These are phyloP conservation scores for Lepas anatifera DNA, from an alignment of 2,888 invertebrate genomes.

Conservation along the genomic window DNA sequence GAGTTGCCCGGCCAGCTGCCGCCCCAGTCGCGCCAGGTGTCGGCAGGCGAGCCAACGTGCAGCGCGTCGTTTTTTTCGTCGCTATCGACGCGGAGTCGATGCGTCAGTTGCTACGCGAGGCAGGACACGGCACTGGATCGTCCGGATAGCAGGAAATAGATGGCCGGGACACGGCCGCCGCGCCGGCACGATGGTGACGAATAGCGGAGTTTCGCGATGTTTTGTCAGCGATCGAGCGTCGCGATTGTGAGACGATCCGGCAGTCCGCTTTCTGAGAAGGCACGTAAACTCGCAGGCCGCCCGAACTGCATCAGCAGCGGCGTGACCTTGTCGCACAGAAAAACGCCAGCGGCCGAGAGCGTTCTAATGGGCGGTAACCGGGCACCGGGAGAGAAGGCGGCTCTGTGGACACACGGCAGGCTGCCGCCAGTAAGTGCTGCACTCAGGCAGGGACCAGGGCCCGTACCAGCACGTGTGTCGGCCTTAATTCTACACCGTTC, in stretches of 20 bases:
- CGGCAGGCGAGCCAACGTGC: neutral
- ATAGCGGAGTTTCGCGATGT: neutral
- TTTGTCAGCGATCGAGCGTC: neutral
- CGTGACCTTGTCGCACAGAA: neutral
- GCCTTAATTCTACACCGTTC: neutral
- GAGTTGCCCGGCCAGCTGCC: neutral
- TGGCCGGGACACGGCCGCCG: neutral
- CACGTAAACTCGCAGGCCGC: neutral
- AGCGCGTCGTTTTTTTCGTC: neutral
- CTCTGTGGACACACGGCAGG: neutral
- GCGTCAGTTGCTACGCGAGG: no score
- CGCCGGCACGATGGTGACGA: neutral
- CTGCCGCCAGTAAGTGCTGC: neutral
- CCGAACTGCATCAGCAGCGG: neutral
- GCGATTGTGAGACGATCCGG: no score
- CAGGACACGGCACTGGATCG: no score
- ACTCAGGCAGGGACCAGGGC: no score
- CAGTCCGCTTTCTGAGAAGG: neutral
- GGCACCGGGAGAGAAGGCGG: neutral
- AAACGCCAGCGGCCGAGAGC: neutral
- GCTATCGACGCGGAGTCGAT: neutral
- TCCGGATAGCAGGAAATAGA: neutral
- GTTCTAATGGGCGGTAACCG: conserved; percentile 2
- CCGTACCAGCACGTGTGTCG: no score
- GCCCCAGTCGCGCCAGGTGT: neutral